Base-by-base conservation (phyloP, 2,113 vertebrate genomes). In the Mormyrus lacerda region DNA sequence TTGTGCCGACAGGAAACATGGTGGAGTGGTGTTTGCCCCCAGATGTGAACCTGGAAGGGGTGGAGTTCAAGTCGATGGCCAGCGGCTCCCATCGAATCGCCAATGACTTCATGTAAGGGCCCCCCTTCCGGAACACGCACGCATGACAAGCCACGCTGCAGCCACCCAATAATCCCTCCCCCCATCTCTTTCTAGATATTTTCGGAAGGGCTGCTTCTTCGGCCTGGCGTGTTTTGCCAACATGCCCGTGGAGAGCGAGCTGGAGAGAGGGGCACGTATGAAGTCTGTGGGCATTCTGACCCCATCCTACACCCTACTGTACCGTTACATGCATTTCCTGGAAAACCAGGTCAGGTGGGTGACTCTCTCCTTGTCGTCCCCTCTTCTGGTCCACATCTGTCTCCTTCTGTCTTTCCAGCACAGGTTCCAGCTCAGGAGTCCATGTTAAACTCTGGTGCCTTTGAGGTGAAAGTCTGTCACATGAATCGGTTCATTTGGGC, bases 11-110 rank as follows among this genome's bases (percentile, higher is more conserved):
- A 99, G 98, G 98, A 90, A 99, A 99, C 92, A 98, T 99, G 96
- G 95, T 99, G 0, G 98, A 99, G 90, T 99, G 98, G 98, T 99
- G 97, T 91, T 94, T 98, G 92, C 98, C 98, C 90, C 97, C 98
- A 87, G 98, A 99, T 91, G 94, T 99, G 73, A 97, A 99, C 93
- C 95, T 99, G 1, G 98, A 99, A 79, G 98, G 98, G 0, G 97
- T 99, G n/a, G 98, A 99, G 91, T 99, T 99, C 95, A 99, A 99
- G 94, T 99, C 98, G 0, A 99, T 99, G 97, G 98, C 98, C 93
- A 99, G 98, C 0, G 98, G 98, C 11, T 99, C 98, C 88, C 98
- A 99, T 92, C 96, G 97, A 93, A 96, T 99, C 91, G 96, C 97
- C 90, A 98, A 94, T 17, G 98, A 99, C 94, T 99, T 99, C 91